Evolutionary conservation across 1,140 invertebrate genomes (phyloP).

Genomic region (Bombus ignitus): DNA sequence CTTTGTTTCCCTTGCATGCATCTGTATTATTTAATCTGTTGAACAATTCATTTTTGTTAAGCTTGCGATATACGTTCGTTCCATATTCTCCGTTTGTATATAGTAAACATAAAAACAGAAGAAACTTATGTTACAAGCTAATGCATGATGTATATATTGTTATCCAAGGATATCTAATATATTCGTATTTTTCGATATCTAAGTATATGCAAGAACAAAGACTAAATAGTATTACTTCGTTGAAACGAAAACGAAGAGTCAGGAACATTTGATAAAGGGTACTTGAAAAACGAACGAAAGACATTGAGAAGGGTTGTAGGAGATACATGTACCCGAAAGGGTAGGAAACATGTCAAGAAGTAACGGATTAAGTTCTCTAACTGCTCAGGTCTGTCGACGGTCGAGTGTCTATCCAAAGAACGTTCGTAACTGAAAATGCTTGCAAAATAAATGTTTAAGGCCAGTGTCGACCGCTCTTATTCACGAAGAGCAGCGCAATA

Average conservation of each 20-base stretch:
- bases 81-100: no score
- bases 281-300: neutral
- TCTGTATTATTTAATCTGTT: no score
- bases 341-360: neutral
- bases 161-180: neutral
- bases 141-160: neutral
- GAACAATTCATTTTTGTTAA: no score
- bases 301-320: neutral
- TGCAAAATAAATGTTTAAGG: constrained; percentile 17
- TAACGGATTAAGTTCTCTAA: constrained; percentile 2
- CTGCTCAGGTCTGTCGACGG: neutral
- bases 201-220: no score
- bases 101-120: neutral
- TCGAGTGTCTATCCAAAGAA: neutral
- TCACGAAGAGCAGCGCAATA: neutral
- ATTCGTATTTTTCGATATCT: no score
- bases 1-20: no score
- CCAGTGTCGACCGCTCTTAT: neutral
- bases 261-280: neutral
- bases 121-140: neutral
- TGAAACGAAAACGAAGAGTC: neutral
- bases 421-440: neutral
- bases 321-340: neutral
- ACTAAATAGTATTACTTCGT: neutral
- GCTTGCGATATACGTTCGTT: no score